These are phyloP conservation scores for Poeciliopsis turneri DNA, from an alignment of 2,797 vertebrate species.

Conservation along the genomic window DNA sequence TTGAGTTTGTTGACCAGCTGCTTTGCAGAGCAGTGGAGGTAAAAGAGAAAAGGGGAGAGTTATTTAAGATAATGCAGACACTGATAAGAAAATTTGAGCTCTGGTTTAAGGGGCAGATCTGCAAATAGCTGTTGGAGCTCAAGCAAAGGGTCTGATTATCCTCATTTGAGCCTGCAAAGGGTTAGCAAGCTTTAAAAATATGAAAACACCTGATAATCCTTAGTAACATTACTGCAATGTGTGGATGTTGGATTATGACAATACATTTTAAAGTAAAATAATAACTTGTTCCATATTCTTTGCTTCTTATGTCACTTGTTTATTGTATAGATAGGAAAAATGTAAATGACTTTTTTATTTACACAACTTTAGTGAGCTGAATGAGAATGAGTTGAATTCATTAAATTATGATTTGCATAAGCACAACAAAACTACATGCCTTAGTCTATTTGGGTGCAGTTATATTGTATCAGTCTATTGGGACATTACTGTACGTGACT, in stretches of 20 bases:
- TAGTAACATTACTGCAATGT: neutral
- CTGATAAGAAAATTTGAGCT: neutral
- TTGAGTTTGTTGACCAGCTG: neutral
- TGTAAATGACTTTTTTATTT: neutral
- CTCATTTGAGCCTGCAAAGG: neutral
- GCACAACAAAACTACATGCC: neutral
- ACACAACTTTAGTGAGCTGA: neutral
- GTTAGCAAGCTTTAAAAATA: neutral
- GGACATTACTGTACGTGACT: neutral
- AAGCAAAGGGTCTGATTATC: neutral
- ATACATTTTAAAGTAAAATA: neutral
- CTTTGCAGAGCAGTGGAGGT: neutral
- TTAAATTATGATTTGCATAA: neutral
- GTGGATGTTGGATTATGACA: neutral
- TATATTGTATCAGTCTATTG: neutral
- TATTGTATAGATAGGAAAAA: neutral
- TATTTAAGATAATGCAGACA: neutral
- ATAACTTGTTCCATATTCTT: neutral
- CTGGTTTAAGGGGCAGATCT: neutral
- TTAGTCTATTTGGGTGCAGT: neutral
- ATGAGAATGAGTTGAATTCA: neutral
- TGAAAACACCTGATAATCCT: neutral
- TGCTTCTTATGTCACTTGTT: neutral
- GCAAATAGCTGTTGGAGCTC: neutral
- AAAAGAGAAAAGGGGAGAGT: neutral